These are phyloP conservation scores for Ephialtes manifestator DNA, from an alignment of 2,888 invertebrate species.

Conservation along the genomic window DNA sequence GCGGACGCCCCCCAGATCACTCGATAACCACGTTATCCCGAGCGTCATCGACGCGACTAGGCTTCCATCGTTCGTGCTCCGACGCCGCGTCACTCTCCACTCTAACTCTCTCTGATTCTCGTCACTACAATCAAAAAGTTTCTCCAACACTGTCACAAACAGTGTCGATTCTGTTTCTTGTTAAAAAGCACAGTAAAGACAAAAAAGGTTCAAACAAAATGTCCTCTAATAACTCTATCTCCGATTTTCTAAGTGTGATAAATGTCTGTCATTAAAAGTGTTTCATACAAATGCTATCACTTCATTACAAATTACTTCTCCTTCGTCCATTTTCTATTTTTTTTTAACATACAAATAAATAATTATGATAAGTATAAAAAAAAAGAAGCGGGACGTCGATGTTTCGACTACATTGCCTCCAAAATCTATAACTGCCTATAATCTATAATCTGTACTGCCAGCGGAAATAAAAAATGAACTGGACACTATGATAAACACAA, in stretches of 20 bases:
- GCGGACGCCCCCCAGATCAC: constrained; percentile 85
- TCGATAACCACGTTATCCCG: constrained; percentile 80
- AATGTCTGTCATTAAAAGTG: neutral
- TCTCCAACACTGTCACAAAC: neutral
- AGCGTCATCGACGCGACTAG: constrained; percentile 56
- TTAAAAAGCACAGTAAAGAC: neutral
- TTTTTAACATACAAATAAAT: neutral
- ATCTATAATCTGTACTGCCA: too few species aligned
- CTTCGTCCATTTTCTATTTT: too few species aligned
- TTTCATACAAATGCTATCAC: neutral
- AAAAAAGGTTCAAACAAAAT: neutral
- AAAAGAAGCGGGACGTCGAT: too few species aligned
- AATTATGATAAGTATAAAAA: too few species aligned
- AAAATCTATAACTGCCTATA: too few species aligned
- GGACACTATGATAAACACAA: too few species aligned
- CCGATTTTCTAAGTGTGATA: neutral
- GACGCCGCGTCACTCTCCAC: constrained; percentile 51
- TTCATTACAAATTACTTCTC: neutral
- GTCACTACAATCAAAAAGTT: neutral
- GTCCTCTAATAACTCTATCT: neutral
- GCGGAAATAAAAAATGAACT: too few species aligned
- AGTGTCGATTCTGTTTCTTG: neutral
- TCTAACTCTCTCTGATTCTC: constrained; percentile 35
- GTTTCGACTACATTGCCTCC: too few species aligned
- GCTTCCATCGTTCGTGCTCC: constrained; percentile 54